phyloP scores from a whole-genome alignment of 1,140 invertebrate species.

The Nomia melanderi region DNA sequence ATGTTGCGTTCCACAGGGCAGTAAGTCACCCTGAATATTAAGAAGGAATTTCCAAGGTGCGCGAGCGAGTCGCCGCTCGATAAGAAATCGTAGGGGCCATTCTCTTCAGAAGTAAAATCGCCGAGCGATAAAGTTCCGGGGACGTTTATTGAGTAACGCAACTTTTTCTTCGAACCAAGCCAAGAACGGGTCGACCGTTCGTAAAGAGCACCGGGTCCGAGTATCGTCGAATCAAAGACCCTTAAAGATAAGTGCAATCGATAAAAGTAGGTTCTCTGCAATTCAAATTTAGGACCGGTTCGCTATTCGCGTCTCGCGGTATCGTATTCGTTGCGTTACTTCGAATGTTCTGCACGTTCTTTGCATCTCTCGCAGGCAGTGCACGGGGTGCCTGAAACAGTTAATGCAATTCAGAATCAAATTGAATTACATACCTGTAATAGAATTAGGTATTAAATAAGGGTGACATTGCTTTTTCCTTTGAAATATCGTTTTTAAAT shows the following conservation, averaged over 20 bases:
- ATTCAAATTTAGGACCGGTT: conserved; percentile 50
- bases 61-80: background rate
- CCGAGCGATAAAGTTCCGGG: background rate
- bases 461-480: too few species aligned
- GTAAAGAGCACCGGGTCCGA: conserved; percentile 28
- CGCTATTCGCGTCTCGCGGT: conserved; percentile 7
- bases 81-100: background rate
- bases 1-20: background rate
- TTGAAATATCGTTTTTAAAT: too few species aligned
- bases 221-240: conserved; percentile 34
- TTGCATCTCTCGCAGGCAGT: too few species aligned
- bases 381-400: background rate
- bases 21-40: conserved; percentile 44
- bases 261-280: conserved; percentile 48
- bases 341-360: background rate
- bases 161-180: conserved; percentile 21
- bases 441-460: too few species aligned
- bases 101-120: background rate
- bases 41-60: conserved; percentile 20
- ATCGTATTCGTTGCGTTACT: conserved; percentile 14
- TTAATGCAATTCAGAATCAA: too few species aligned
- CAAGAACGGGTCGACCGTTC: conserved; percentile 24
- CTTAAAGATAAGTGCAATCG: conserved; percentile 42
- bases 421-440: too few species aligned
- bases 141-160: conserved; percentile 20